These are phyloP conservation scores for Labroides dimidiatus DNA, from an alignment of 2,797 vertebrate species.

Conservation along the genomic window DNA sequence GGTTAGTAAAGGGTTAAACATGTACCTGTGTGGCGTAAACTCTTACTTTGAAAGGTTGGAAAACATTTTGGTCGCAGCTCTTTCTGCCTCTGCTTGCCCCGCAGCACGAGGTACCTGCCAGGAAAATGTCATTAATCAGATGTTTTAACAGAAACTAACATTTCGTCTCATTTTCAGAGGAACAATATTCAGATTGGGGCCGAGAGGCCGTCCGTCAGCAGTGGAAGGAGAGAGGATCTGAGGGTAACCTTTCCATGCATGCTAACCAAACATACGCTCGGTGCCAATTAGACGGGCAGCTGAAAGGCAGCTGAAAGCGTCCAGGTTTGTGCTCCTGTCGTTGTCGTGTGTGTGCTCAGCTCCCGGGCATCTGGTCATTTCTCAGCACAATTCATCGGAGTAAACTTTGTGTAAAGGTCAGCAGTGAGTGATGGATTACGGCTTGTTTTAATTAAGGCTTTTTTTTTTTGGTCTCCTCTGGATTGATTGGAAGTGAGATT, in stretches of 20 bases:
- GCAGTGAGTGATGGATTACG: constrained; percentile 71
- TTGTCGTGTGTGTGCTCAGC: constrained; percentile 29
- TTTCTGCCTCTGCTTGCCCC: no score
- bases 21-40: no score
- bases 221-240: background rate
- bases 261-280: constrained; percentile 43
- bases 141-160: no score
- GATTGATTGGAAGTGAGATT: constrained; percentile 41
- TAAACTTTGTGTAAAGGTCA: constrained; percentile 77
- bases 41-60: no score
- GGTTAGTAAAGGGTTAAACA: no score
- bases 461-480: constrained; percentile 21
- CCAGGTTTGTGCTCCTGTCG: constrained; percentile 27
- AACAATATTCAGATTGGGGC: no score
- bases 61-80: no score
- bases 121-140: no score
- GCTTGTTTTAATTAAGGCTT: constrained; percentile 62
- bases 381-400: constrained; percentile 65
- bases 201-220: background rate
- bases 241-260: constrained; percentile 38
- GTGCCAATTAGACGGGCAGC: constrained; percentile 46
- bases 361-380: constrained; percentile 53
- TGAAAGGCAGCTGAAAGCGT: constrained; percentile 34
- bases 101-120: no score
- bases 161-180: no score